These are phyloP conservation scores for Calameuta filiformis DNA, from an alignment of 2,888 invertebrate genomes.

Conservation along the genomic window DNA sequence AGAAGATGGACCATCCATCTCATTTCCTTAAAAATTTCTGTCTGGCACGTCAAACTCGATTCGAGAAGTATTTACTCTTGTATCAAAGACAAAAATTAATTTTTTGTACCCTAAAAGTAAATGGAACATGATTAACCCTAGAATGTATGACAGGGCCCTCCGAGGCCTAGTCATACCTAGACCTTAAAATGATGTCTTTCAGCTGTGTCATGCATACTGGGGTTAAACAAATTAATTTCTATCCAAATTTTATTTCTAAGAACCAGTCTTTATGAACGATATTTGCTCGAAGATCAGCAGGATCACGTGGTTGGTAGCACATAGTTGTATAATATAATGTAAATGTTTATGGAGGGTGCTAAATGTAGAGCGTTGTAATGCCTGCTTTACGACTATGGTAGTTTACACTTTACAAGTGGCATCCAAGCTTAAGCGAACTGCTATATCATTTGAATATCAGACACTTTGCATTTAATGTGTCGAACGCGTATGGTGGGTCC, in stretches of 20 bases:
- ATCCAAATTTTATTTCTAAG: not conserved
- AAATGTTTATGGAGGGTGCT: slow-evolving; percentile 42
- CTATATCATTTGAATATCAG: slow-evolving; percentile 7
- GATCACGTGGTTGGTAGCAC: not conserved
- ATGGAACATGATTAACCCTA: not conserved
- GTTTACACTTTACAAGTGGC: slow-evolving; percentile 1
- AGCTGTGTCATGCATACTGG: too few species aligned
- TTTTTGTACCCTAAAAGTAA: not conserved
- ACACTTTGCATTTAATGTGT: slow-evolving; percentile 4
- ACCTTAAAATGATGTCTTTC: too few species aligned
- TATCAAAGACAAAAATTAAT: not conserved
- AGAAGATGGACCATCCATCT: not conserved
- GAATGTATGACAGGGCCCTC: too few species aligned
- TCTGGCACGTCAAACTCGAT: too few species aligned
- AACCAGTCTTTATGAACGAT: not conserved
- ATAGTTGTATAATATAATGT: slow-evolving; percentile 36
- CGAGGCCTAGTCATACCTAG: too few species aligned
- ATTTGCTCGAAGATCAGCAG: not conserved
- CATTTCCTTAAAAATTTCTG: too few species aligned
- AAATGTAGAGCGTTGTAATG: slow-evolving; percentile 39
- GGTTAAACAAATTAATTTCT: not conserved
- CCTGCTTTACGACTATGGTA: slow-evolving; percentile 37
- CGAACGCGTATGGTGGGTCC: not conserved
- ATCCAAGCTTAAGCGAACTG: not conserved
- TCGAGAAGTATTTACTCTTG: not conserved